A percentile compares a stretch with the other conserved stretches of the same genome.
phyloP scores from a whole-genome alignment of 2,113 vertebrate genomes.

The Centropristis striata region DNA sequence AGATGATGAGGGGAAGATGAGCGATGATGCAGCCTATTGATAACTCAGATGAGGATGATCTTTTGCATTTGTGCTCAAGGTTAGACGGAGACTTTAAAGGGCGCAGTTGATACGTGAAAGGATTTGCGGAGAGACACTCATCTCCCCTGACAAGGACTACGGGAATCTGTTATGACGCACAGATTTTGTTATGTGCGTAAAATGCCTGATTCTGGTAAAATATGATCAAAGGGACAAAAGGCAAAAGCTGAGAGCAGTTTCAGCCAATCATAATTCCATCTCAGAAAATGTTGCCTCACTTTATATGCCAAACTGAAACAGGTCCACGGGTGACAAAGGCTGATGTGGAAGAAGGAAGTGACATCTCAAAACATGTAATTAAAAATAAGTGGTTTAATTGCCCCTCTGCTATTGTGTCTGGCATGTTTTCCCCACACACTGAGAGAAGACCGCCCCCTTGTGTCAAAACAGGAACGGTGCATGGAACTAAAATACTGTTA shows the following conservation, averaged over 20 bases:
- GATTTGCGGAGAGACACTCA: slow-evolving; percentile 2
- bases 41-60: slow-evolving; percentile 64
- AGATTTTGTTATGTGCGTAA: no score
- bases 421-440: slow-evolving; percentile 17
- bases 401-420: slow-evolving; percentile 51
- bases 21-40: slow-evolving; percentile 74
- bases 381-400: slow-evolving; percentile 62
- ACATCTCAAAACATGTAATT: slow-evolving; percentile 37
- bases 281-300: slow-evolving; percentile 8
- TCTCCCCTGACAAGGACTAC: not conserved
- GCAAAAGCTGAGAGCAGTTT: slow-evolving; percentile 34
- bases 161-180: not conserved
- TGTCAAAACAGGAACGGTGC: slow-evolving; percentile 55
- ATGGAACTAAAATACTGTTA: not conserved
- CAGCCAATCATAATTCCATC: not conserved
- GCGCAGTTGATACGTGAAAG: slow-evolving; percentile 13
- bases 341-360: not conserved
- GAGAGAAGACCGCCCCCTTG: slow-evolving; percentile 64
- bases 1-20: slow-evolving; percentile 77
- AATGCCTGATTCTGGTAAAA: slow-evolving; percentile 17
- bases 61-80: slow-evolving; percentile 57
- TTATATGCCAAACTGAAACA: not conserved
- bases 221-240: slow-evolving; percentile 51
- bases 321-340: not conserved
- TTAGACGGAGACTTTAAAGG: slow-evolving; percentile 48